Percentiles rank a stretch among this genome's conserved stretches.
Evolutionary conservation across 2,797 vertebrate genomes (phyloP).

Genomic region (Halcyon chelicuti): DNA sequence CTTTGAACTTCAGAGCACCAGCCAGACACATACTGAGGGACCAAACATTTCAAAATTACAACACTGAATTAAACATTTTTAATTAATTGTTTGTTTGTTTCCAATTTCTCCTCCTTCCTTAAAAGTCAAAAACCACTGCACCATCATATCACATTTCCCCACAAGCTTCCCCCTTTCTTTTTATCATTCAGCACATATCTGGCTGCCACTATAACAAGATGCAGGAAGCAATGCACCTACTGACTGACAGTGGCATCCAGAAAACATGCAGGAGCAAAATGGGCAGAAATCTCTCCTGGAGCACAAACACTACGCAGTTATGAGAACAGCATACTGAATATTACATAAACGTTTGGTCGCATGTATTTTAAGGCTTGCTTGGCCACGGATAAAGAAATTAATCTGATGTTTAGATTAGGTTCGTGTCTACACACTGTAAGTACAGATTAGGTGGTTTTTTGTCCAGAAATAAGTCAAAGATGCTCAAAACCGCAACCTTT

Average conservation of each 20-base stretch:
- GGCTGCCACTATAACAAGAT: not conserved
- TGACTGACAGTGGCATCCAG: not conserved
- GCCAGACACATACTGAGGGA: not conserved
- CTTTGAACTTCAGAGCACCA: not conserved
- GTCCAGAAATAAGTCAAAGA: constrained; percentile 8
- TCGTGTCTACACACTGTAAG: constrained; percentile 31
- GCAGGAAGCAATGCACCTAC: not conserved
- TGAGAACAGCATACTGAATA: not conserved
- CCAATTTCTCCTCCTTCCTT: not conserved
- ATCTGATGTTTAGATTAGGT: constrained; percentile 26
- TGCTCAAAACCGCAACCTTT: not conserved
- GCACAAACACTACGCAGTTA: constrained; percentile 13
- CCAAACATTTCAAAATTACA: not conserved
- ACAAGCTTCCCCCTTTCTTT: not conserved
- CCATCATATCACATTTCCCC: not conserved
- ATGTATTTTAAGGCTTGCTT: constrained; percentile 34
- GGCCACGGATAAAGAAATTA: constrained; percentile 37
- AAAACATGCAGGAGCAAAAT: constrained; percentile 5
- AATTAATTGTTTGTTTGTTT: not conserved
- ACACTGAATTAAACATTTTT: not conserved
- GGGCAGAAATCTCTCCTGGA: constrained; percentile 27
- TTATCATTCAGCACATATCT: not conserved
- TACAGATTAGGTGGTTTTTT: not conserved
- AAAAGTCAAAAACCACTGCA: not conserved
- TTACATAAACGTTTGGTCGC: not conserved